Evolutionary conservation across 1,140 invertebrate species (phyloP).

Genomic region (Achroia grisella): DNA sequence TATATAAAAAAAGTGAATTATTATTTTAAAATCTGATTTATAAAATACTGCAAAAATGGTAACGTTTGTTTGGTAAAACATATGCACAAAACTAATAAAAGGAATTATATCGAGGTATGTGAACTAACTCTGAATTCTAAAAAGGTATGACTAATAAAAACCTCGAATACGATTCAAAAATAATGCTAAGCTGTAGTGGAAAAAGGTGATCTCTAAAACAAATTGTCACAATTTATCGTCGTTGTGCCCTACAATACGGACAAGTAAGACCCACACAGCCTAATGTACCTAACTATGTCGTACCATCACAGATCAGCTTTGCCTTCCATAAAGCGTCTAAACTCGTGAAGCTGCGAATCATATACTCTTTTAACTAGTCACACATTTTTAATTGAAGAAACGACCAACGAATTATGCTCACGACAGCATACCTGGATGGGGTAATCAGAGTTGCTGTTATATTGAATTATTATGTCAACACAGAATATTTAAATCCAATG

Average conservation of each 20-base stretch:
- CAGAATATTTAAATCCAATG: too few species aligned
- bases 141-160: too few species aligned
- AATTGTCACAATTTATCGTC: slow-evolving; percentile 22
- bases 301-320: slow-evolving; percentile 70
- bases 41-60: slow-evolving; percentile 31
- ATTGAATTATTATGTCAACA: too few species aligned
- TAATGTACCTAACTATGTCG: slow-evolving; percentile 63
- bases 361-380: background rate
- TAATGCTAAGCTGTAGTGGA: slow-evolving; percentile 26
- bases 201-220: slow-evolving; percentile 23
- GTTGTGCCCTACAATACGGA: slow-evolving; percentile 25
- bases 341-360: slow-evolving; percentile 34
- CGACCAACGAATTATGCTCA: too few species aligned
- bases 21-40: slow-evolving; percentile 17
- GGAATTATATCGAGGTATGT: slow-evolving; percentile 19
- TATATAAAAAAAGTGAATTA: slow-evolving; percentile 3
- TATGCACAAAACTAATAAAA: slow-evolving; percentile 26
- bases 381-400: too few species aligned
- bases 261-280: slow-evolving; percentile 47
- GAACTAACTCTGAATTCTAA: too few species aligned
- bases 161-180: background rate
- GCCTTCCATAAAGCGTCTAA: slow-evolving; percentile 50
- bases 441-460: too few species aligned
- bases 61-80: slow-evolving; percentile 28
- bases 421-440: too few species aligned